A percentile compares a stretch with the other conserved stretches of the same genome.
Conservation (phyloP, 2,113 vertebrate genomes). For the Toxotes chatareus region DNA sequence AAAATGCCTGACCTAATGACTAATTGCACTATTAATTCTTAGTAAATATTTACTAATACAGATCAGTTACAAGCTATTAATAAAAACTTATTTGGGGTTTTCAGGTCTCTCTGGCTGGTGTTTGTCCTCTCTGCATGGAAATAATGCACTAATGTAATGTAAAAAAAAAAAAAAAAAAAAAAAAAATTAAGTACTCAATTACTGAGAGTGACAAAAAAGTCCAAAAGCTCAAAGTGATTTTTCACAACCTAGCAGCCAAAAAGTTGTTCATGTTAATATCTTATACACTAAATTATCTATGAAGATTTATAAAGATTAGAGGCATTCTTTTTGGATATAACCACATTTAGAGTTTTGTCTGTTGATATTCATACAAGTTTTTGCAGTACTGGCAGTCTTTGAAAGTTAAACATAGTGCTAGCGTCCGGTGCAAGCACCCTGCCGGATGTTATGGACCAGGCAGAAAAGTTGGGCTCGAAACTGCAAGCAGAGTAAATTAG, state of each 20-base stretch:
- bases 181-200: no score
- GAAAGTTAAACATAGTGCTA: neutral
- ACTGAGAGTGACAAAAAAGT: no score
- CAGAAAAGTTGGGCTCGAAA: neutral
- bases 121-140: neutral
- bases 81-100: neutral
- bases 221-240: neutral
- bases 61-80: neutral
- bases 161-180: no score
- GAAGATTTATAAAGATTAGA: neutral
- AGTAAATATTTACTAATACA: neutral
- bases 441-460: neutral
- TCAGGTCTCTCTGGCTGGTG: neutral
- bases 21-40: neutral
- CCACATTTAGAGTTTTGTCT: neutral
- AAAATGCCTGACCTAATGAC: neutral
- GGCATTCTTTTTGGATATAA: neutral
- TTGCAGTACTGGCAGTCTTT: neutral
- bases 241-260: no score
- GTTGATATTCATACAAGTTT: neutral
- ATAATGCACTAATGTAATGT: neutral
- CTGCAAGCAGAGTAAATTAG: neutral
- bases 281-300: no score
- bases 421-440: neutral
- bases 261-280: no score